These are phyloP conservation scores for Plectropomus leopardus DNA, from an alignment of 2,113 vertebrate species.

Conservation along the genomic window DNA sequence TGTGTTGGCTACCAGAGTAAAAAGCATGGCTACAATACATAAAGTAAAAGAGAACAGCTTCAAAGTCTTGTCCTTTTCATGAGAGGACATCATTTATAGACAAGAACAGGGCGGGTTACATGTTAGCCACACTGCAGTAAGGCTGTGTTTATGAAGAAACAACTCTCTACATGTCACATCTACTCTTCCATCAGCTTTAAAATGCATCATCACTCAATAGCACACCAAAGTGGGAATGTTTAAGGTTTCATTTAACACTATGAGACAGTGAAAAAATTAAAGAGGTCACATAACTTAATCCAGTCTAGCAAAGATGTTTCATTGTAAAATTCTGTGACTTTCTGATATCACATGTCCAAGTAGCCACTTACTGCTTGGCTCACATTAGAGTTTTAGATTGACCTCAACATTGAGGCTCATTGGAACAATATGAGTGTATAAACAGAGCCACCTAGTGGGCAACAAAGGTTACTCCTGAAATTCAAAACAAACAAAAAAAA, in stretches of 20 bases:
- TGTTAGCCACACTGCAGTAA: conserved; percentile 49
- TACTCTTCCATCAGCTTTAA: conserved; percentile 32
- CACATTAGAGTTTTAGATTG: conserved; percentile 13
- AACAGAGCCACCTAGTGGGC: conserved; percentile 57
- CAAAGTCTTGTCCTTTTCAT: background rate
- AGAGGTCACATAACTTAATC: conserved; percentile 26
- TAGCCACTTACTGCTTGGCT: background rate
- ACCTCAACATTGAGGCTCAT: conserved; percentile 16
- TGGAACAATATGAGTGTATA: conserved; percentile 21
- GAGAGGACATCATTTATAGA: background rate
- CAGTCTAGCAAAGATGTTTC: background rate
- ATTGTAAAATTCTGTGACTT: conserved; percentile 6
- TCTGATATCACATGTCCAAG: conserved; percentile 19
- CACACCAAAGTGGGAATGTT: conserved; percentile 73
- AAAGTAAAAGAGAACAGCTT: conserved; percentile 6
- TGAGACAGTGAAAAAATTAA: conserved; percentile 20
- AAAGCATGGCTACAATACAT: conserved; percentile 20
- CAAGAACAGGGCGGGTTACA: background rate
- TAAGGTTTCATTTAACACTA: conserved; percentile 48
- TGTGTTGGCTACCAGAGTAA: conserved; percentile 6
- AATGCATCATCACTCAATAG: conserved; percentile 31
- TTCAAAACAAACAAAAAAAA: no score
- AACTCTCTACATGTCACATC: conserved; percentile 21
- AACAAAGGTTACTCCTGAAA: background rate
- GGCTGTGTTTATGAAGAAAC: conserved; percentile 47